phyloP scores from a whole-genome alignment of 2,797 vertebrate species.

The Tenualosa thibaudeaui region DNA sequence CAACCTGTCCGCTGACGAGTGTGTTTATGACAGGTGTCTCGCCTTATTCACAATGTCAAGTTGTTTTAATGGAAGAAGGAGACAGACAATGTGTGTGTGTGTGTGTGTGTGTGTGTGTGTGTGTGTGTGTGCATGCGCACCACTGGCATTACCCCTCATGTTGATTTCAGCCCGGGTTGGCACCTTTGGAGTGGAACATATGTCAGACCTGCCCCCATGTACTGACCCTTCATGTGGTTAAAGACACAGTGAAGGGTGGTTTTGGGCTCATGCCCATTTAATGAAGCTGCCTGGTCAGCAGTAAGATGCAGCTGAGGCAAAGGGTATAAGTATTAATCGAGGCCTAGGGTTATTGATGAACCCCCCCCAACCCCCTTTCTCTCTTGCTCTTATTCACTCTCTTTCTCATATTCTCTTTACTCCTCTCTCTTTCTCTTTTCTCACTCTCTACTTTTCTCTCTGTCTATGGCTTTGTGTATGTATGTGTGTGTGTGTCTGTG shows the following conservation, averaged over 20 bases:
- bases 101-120: not conserved
- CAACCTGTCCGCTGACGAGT: not conserved
- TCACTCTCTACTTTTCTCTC: not conserved
- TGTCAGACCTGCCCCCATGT: not conserved
- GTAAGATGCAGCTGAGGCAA: not conserved
- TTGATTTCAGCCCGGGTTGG: not conserved
- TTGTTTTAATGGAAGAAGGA: not conserved
- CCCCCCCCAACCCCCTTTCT: not conserved
- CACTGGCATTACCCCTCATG: not conserved
- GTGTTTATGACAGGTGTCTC: not conserved
- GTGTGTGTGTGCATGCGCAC: conserved; percentile 2
- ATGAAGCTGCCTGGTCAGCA: not conserved
- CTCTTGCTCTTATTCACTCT: not conserved
- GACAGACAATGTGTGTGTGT: not conserved
- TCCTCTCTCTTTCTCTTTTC: not conserved
- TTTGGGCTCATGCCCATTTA: not conserved
- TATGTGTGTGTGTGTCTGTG: not conserved
- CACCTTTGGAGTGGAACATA: conserved; percentile 9
- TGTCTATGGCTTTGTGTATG: not conserved
- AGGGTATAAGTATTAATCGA: not conserved
- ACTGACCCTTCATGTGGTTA: not conserved
- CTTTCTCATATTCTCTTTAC: not conserved
- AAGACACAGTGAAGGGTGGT: not conserved
- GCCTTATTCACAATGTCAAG: not conserved
- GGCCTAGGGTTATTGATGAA: not conserved